Evolutionary conservation across 2,113 vertebrate species (phyloP), one percentile per base, ranked within the genome.

Genomic region (Parus major): DNA sequence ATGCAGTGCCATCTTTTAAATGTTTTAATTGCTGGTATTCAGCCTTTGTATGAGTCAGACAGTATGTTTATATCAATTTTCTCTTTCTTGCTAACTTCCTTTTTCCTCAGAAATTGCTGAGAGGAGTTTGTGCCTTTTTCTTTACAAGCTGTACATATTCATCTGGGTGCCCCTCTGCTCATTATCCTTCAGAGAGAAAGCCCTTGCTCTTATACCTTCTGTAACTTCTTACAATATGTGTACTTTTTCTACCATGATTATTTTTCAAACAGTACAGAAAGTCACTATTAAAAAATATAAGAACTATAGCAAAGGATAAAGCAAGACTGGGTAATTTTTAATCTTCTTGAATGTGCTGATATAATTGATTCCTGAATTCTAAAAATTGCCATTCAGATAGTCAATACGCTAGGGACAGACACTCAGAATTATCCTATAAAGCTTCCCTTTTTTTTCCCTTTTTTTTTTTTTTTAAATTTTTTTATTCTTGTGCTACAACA

Each of bases 21-120:
- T 90, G 72, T 88, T 96, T 97, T 96, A 95, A 96, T 94, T 91
- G 85, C 83, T 79, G 39, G 27, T 39, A 69, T 95, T 97, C 84
- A 88, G 23, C 70, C 88, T 78, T 95, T 63, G 50, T 57, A 63
- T 94, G 91, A 97, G 86, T 81, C 92, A 94, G 93, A 92, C 56
- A 55, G 71, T 59, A 70, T 95, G 86, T 85, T 96, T 95, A 68
- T 72, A 94, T 39, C 12, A 65, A 52, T 79, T 82, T 72, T 56
- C 33, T 77, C 76, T 70, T 83, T 79, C 91, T 94, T 91, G 42
- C 68, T 81, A 86, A 65, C 44, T 97, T 94, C 55, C 81, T 95
- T 96, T 84, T 77, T 88, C 81, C 80, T 94, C 64, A 90, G 72
- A 87, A 91, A 88, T 77, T 82, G 91, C 82, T 92, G 79, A 96